phyloP scores from a whole-genome alignment of 2,888 invertebrate species.

The Platycheirus albimanus region DNA sequence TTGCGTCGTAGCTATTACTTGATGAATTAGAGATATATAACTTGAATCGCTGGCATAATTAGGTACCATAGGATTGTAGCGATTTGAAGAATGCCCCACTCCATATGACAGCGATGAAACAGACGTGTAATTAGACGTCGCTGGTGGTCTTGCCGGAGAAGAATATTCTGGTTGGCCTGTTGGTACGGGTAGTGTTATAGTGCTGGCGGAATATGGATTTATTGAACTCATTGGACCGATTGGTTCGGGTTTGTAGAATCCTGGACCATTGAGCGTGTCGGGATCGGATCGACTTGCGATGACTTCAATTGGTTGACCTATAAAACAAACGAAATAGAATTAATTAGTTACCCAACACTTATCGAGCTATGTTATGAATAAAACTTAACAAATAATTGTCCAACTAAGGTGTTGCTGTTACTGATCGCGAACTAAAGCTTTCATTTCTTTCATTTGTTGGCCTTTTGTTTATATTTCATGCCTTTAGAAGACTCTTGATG shows the following conservation, averaged over 20 bases:
- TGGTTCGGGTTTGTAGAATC: slow-evolving; percentile 83
- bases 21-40: slow-evolving; percentile 66
- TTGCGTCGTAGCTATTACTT: slow-evolving; percentile 70
- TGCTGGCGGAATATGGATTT: slow-evolving; percentile 76
- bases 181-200: slow-evolving; percentile 77
- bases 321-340: slow-evolving; percentile 5
- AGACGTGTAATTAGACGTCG: slow-evolving; percentile 56
- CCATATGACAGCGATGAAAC: slow-evolving; percentile 75
- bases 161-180: slow-evolving; percentile 77
- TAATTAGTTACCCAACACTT: too few species aligned
- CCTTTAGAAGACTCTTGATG: too few species aligned
- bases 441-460: too few species aligned
- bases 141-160: slow-evolving; percentile 76
- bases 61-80: slow-evolving; percentile 73
- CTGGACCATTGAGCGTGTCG: slow-evolving; percentile 83
- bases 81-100: slow-evolving; percentile 54
- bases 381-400: too few species aligned
- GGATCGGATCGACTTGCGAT: slow-evolving; percentile 84
- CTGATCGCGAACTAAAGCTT: too few species aligned
- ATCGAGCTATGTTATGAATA: too few species aligned
- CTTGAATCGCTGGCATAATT: slow-evolving; percentile 75
- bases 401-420: too few species aligned
- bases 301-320: slow-evolving; percentile 85
- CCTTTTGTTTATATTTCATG: too few species aligned
- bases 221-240: slow-evolving; percentile 69